Base-by-base conservation (phyloP, 1,140 invertebrate genomes). In the Drosophila funebris region DNA sequence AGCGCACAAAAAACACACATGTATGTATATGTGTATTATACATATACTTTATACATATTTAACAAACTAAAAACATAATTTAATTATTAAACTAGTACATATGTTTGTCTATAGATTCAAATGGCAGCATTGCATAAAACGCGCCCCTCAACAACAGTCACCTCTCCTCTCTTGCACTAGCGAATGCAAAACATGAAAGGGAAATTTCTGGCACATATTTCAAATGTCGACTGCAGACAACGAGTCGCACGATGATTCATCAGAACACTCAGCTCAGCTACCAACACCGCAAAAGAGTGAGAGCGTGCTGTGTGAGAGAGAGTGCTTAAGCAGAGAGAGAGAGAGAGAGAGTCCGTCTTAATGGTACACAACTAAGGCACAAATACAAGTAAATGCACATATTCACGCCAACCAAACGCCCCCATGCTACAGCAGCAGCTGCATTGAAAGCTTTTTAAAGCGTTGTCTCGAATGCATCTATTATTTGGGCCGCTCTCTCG, bases 201-300 rank as follows among this genome's bases (percentile, higher is more conserved):
- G 85, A 90, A 90, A 90, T 90, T 90, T 90, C 78, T 90, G 81
- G 80, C 85, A 90, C 78, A 76, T 76, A 76, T 88, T 89, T 78
- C 50, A 66, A 79, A 66, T 67, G 71, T 44, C 58, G 71, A 78
- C 62, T 76, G 78, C 67, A 85, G 82, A 87, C 83, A 82, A 72
- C 53, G 57, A 68, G 83, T 88, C 82, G 74, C 81, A 64, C 60
- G 75, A 88, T 87, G 83, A 87, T 67, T 87, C 83, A 88, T 78
- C 44, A 33, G 9, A 20, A 31, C 11, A 14, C 13, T 24, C 24
- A 56, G 29, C 9, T 7, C 36, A 43, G n/a, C 16, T 44, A 27
- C 16, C n/a, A 6, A 20, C 5, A 52, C n/a, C n/a, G n/a, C n/a
- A n/a, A n/a, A n/a, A n/a, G 48, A 39, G 46, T 20, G 41, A 54